Base-by-base conservation (phyloP, 2,888 invertebrate species). In the Meghimatium bilineatum region DNA sequence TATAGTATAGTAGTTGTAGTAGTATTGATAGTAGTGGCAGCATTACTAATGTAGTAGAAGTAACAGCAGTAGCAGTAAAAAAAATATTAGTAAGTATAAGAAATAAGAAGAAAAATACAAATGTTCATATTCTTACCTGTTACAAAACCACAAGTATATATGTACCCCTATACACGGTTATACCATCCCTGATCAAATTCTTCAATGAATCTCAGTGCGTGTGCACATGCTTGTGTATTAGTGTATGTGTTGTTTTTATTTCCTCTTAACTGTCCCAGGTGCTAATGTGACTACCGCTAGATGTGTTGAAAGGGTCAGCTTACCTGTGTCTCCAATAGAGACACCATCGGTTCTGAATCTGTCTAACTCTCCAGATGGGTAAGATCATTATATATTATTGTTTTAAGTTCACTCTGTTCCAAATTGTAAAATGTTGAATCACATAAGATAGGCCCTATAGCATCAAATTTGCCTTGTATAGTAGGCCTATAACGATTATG, bases 281-380 rank as follows among this genome's bases (percentile, higher is more conserved):
- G 71, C 23, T 67, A 82, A 76, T 67, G 38, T n/a, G 77, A 49
- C 8, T 3, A 77, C 38, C 26, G n/a, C 29, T 36, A 66, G 63
- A 17, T 34, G 26, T 69, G 77, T 82, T 76, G 66, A 82, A 44
- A 52, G 26, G 34, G 77, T 82, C 38, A 17, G 69, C 67, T 36
- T 82, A 36, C 82, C 82, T n/a, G n/a, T 82, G 29, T 82, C 82
- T 12, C 82, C 77, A 2, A 71, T 81, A 44, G 81, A 81, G 26
- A 72, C 56, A 34, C 81, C 60, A 10, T 74, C 81, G 10, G 44
- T 20, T 20, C 29, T 74, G 12, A 29, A 80, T 34, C 74, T 81
- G 17, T 44, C 71, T 26, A 3, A 17, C 49, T 80, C 80, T 8
- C 80, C 80, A 17, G 12, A 14, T 10, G 20, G 80, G 80, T 80